These are phyloP conservation scores for Caenorhabditis remanei DNA, from an alignment of 1,140 invertebrate species.

Conservation along the genomic window DNA sequence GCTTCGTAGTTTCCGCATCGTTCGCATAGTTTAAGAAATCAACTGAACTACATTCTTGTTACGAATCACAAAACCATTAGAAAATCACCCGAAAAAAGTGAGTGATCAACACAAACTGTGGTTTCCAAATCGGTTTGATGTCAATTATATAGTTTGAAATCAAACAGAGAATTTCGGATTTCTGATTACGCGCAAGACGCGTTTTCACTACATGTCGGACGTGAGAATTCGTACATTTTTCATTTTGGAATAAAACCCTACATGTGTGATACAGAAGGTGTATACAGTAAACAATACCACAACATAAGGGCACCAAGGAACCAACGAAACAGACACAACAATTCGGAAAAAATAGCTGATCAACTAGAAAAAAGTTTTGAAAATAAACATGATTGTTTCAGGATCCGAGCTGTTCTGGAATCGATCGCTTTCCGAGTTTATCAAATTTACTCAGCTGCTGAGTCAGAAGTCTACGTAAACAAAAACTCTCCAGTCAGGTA, in stretches of 20 bases:
- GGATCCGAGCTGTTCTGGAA: conserved; percentile 86
- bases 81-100: neutral
- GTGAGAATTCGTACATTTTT: no score
- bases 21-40: neutral
- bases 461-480: conserved; percentile 79
- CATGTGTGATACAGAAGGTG: no score
- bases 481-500: conserved; percentile 60
- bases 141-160: neutral
- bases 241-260: no score
- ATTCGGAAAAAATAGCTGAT: neutral
- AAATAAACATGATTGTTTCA: conserved; percentile 50
- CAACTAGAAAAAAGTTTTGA: neutral
- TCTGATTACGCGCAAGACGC: no score
- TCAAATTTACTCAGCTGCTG: conserved; percentile 84
- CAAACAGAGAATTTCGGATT: neutral
- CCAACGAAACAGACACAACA: neutral
- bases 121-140: neutral
- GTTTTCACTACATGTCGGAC: no score
- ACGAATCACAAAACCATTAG: no score
- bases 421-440: conserved; percentile 88
- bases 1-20: conserved; percentile 2
- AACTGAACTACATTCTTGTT: conserved; percentile 17
- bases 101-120: neutral
- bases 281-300: no score
- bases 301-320: no score